These are phyloP conservation scores for Coracopsis vasa DNA, from an alignment of 2,113 vertebrate species.

Conservation along the genomic window DNA sequence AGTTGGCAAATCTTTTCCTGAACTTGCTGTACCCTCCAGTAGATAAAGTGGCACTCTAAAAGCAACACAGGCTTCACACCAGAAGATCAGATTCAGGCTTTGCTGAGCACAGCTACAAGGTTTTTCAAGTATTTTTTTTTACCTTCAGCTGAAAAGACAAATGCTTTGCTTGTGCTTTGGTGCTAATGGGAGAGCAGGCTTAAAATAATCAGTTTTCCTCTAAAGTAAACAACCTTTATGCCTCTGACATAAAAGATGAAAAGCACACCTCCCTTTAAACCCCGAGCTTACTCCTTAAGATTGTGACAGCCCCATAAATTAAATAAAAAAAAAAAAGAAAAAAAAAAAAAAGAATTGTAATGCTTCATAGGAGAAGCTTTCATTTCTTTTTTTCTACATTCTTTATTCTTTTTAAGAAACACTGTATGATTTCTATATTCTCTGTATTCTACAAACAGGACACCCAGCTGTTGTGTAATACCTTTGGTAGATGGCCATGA, in stretches of 20 bases:
- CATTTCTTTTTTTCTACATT: not conserved
- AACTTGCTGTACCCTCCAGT: not conserved
- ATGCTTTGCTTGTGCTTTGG: slow-evolving; percentile 18
- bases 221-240: slow-evolving; percentile 13
- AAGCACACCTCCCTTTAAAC: slow-evolving; percentile 11
- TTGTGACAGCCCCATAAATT: not conserved
- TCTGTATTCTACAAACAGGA: not conserved
- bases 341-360: not conserved
- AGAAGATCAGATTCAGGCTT: not conserved
- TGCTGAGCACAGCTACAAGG: not conserved
- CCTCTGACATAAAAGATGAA: slow-evolving; percentile 44
- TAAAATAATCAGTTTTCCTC: slow-evolving; percentile 41
- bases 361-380: not conserved
- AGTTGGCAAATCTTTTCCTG: not conserved
- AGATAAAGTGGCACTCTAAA: not conserved
- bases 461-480: not conserved
- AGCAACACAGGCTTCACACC: not conserved
- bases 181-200: slow-evolving; percentile 37
- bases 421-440: not conserved
- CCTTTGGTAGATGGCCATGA: not conserved
- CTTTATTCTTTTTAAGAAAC: not conserved
- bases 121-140: not conserved
- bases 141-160: not conserved
- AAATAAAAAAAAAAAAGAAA: not conserved
- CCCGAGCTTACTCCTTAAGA: slow-evolving; percentile 18